Base-by-base conservation (phyloP, 2,113 vertebrate species). In the Chionis minor region DNA sequence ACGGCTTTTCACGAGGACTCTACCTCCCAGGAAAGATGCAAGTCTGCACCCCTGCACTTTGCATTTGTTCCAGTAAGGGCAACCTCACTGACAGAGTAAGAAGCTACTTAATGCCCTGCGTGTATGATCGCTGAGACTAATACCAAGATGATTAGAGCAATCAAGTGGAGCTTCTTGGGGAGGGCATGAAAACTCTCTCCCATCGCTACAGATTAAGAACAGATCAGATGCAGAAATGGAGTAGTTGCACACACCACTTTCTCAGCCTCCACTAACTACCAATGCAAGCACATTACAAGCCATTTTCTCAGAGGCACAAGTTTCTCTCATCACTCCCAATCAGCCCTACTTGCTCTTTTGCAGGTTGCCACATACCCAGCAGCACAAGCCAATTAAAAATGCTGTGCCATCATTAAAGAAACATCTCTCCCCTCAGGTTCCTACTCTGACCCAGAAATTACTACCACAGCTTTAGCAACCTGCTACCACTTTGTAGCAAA, bases 111-210 rank as follows among this genome's bases (percentile, higher is more conserved):
- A 12, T 2, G 0, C 58, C 35, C 88, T 86, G 45, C 1, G 0
- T 40, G 42, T 51, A 88, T n/a, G 62, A 93, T 72, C 27, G 0
- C 85, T 33, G 59, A 79, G 67, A 80, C n/a, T 96, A 96, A 96
- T 66, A 81, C 75, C 72, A 70, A 81, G 75, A 71, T 80, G 90
- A 96, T 96, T 95, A 95, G 62, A 92, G 81, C 79, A 93, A 95
- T 94, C 96, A 96, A 90, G 72, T 24, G 22, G 42, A 93, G 92
- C 87, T 94, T 73, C 94, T 75, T 62, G 81, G 24, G 35, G 63
- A 86, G 26, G 30, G 94, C 63, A 96, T 92, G 81, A 93, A 90
- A 93, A 91, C 54, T 94, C 89, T 88, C 83, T 81, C 92, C 79
- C 82, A 73, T 94, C 67, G 51, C 20, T 32, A 80, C 42, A 79